Base-by-base conservation (phyloP, 2,113 vertebrate species). In the Microcebus jonahi region DNA sequence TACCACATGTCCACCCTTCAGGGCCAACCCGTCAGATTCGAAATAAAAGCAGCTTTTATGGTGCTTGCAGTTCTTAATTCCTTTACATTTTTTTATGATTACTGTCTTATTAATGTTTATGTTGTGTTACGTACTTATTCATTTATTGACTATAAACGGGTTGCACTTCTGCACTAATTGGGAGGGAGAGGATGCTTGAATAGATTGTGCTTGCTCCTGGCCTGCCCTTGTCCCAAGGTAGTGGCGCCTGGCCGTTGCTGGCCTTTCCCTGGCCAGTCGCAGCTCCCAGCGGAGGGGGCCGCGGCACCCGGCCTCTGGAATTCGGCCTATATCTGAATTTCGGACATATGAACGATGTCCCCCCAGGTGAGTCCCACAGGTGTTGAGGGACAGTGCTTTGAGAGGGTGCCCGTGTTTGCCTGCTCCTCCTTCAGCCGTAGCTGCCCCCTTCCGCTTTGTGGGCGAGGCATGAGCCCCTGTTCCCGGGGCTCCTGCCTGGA, bases 171-270 rank as follows among this genome's bases (percentile, higher is more conserved):
- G 14, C 4, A 3, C 3, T 25, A 4, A 27, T 9, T 36, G 20
- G 6, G 76, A 34, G 50, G 34, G 13, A 6, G 8, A 2, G 3
- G 20, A 6, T 4, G 0, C 63, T 50, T 7, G 29, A 27, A 8
- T 0, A 17, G 53, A 27, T 6, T 42, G 61, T 7, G 5, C 13
- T 39, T 36, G 53, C 34, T 63, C 31, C 10, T 4, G 3, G 2
- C 34, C 12, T 39, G 21, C 53, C 36, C 27, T n/a, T 0, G 12
- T 73, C 31, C 12, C 13, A 0, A 1, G 25, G 57, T 0, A 1
- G 2, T 29, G 8, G n/a, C 3, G 0, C 25, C 0, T 0, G 6
- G n/a, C 9, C 8, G 11, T 3, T 0, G 14, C 55, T 6, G 88
- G 67, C 57, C 34, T 39, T 84, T 68, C 73, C 75, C 2, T 61